These are phyloP conservation scores for Grallaria varia DNA, from an alignment of 2,113 vertebrate species.

Conservation along the genomic window DNA sequence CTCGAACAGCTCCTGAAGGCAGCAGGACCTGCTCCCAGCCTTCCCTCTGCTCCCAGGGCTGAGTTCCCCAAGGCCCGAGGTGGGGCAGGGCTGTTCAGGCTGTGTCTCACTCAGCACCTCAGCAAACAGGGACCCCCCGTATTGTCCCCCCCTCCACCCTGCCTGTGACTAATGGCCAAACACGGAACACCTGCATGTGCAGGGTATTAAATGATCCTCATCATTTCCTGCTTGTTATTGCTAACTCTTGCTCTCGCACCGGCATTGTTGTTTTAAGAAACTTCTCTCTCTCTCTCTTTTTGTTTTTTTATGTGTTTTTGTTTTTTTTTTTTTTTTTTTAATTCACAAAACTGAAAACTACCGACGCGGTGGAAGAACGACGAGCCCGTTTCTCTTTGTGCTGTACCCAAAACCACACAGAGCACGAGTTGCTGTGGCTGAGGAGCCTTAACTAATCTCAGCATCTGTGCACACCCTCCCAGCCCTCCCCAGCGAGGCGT, in stretches of 20 bases:
- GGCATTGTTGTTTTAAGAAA: not conserved
- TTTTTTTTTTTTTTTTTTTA: not conserved
- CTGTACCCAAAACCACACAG: not conserved
- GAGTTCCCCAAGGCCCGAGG: not conserved
- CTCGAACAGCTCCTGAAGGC: not conserved
- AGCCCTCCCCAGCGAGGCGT: not conserved
- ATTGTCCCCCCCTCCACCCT: not conserved
- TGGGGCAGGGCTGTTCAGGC: not conserved
- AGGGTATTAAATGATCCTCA: not conserved
- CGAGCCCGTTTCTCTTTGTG: not conserved
- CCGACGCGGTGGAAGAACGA: not conserved
- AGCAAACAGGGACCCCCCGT: not conserved
- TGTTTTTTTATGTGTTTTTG: too few species aligned
- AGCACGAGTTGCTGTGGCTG: not conserved
- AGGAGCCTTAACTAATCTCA: not conserved
- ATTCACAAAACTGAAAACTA: not conserved
- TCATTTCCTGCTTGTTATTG: conserved; percentile 53
- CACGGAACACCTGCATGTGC: conserved; percentile 20
- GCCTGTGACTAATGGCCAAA: conserved; percentile 12
- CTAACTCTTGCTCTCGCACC: not conserved
- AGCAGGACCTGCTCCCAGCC: not conserved
- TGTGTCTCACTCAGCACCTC: not conserved
- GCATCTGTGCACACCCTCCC: conserved; percentile 6
- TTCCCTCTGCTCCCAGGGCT: not conserved
- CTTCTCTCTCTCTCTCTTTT: not conserved